Conservation (phyloP, 2,113 vertebrate genomes). For the Bolborhynchus lineola region DNA sequence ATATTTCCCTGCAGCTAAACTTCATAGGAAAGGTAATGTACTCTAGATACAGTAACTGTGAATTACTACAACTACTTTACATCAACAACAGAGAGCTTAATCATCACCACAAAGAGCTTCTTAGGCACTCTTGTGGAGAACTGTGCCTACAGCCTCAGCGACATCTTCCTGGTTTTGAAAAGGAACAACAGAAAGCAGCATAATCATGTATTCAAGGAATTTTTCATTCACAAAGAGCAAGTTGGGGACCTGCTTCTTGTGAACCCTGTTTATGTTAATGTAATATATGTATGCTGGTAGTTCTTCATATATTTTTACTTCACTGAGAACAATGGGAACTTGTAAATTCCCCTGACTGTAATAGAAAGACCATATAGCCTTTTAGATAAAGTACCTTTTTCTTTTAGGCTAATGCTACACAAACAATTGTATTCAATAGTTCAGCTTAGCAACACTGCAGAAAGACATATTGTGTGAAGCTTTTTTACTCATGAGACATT, state of each 20-base stretch:
- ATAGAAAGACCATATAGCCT: neutral
- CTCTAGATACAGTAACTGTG: neutral
- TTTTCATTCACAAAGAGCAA: neutral
- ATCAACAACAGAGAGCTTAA: neutral
- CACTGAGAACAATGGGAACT: neutral
- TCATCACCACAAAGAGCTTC: neutral
- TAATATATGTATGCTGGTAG: neutral
- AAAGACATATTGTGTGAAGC: neutral
- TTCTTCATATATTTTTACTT: slow-evolving; percentile 3
- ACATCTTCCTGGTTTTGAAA: neutral
- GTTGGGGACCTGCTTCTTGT: neutral
- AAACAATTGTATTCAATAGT: neutral
- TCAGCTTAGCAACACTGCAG: neutral
- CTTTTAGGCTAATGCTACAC: neutral
- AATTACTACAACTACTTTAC: neutral
- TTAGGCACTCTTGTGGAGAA: neutral
- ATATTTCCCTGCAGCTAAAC: neutral
- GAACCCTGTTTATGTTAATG: neutral
- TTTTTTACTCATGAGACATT: neutral
- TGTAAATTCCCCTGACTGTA: neutral
- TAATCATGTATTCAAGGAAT: neutral
- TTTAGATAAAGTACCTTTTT: neutral
- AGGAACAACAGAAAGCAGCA: neutral
- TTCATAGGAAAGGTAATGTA: neutral
- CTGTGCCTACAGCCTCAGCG: neutral